Base-by-base conservation (phyloP, 2,888 invertebrate species). In the Ennomos fuscantarius region DNA sequence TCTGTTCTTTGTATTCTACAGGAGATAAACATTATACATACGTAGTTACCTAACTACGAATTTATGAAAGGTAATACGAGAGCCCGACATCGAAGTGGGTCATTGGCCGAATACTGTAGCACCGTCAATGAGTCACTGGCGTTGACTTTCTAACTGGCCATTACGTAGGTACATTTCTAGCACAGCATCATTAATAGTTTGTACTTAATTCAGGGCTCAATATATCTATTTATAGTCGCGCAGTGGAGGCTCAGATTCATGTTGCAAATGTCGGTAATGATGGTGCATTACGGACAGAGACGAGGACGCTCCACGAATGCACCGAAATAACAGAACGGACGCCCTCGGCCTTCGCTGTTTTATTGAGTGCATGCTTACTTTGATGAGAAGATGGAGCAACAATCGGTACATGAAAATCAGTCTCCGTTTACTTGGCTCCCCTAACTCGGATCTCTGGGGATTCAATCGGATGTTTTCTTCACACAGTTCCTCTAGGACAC, bases 101-200 rank as follows among this genome's bases (percentile, higher is more conserved):
- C 89, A 86, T 84, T 88, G 89, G 84, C 89, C 90, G 87, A 87
- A 86, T 84, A 84, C 82, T 78, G 73, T 74, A 71, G 69, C 77
- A 79, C 74, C 78, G 78, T 73, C 75, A 78, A 76, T 89, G 88
- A 88, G 76, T 88, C 86, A 87, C 76, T 69, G 70, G 73, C 67
- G 75, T 82, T 83, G 77, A 76, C 77, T 81, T 79, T 78, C 80
- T 78, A 78, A 73, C 74, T 72, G 69, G 65, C 72, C 65, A 75
- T 74, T 78, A 76, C 72, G 75, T 76, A 76, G 72, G 75, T 76
- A 68, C 69, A 74, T 78, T 76, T 72, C 36, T 13, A 49, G 13
- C 48, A 52, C 44, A 58, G 58, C 49, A 41, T 53, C 45, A 13
- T 42, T 33, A 45, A 46, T 37, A 53, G 44, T 58, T 24, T 45